These are phyloP conservation scores for Gallinago nigripennis DNA, from an alignment of 2,797 vertebrate genomes.

Conservation along the genomic window DNA sequence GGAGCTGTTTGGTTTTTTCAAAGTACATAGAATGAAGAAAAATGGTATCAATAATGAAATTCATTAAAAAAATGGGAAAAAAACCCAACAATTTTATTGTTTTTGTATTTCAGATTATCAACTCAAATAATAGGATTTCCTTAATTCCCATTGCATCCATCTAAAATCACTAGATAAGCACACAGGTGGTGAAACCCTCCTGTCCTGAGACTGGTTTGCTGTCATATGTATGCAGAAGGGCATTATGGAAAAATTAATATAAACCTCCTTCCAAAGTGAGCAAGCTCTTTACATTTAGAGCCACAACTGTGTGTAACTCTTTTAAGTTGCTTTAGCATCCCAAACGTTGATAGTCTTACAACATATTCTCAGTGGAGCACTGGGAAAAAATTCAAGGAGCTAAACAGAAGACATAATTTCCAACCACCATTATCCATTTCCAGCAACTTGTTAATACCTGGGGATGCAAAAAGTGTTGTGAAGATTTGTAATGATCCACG, in stretches of 20 bases:
- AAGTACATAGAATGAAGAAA: not conserved
- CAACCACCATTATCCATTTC: not conserved
- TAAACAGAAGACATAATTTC: not conserved
- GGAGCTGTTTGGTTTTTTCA: not conserved
- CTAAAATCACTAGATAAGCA: not conserved
- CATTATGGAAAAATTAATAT: not conserved
- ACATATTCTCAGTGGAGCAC: not conserved
- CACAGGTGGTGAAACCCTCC: not conserved
- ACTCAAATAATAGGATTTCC: not conserved
- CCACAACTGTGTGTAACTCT: not conserved
- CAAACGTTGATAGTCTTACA: not conserved
- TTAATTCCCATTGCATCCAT: not conserved
- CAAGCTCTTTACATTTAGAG: not conserved
- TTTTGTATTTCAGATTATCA: not conserved
- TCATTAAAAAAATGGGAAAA: not conserved
- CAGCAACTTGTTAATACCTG: not conserved
- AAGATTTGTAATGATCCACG: not conserved
- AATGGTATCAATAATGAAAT: not conserved
- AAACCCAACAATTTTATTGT: not conserved
- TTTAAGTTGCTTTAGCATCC: not conserved
- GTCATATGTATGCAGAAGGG: not conserved
- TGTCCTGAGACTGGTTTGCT: not conserved
- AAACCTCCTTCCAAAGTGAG: not conserved
- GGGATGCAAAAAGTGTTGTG: not conserved
- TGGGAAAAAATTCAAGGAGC: not conserved